Conservation (phyloP, 2,113 vertebrate genomes). For the Myrmecophaga tridactyla region DNA sequence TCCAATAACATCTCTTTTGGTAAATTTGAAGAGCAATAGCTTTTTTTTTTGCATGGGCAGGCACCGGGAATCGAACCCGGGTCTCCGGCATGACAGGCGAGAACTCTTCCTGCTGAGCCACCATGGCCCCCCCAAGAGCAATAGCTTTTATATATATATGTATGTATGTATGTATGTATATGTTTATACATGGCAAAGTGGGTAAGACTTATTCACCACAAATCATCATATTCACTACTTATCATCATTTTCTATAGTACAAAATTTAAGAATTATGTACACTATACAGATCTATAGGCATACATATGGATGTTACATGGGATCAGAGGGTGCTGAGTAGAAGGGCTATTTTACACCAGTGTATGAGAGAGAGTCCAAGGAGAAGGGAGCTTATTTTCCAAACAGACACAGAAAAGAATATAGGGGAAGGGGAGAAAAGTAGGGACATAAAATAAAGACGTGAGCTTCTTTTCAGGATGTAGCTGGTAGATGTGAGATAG, state of each 20-base stretch:
- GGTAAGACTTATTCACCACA: background rate
- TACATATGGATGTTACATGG: background rate
- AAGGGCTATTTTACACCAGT: background rate
- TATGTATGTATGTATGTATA: background rate
- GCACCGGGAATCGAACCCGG: too few relatives aligned
- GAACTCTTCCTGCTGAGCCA: too few relatives aligned
- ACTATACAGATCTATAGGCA: background rate
- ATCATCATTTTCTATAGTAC: background rate
- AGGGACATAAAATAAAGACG: background rate
- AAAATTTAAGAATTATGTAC: background rate
- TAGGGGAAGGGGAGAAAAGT: background rate
- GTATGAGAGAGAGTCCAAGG: background rate
- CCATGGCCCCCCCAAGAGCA: too few relatives aligned
- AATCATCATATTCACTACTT: too few relatives aligned
- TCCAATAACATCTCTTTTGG: background rate
- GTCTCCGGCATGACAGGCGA: too few relatives aligned
- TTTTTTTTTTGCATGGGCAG: too few relatives aligned
- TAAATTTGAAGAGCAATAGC: background rate
- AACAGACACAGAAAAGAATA: background rate
- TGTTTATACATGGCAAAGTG: background rate
- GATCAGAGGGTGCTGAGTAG: accelerated
- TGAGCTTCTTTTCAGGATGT: background rate
- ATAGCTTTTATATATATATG: too few relatives aligned
- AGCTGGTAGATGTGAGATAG: background rate
- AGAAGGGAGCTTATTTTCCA: background rate